Evolutionary conservation across 2,113 vertebrate genomes (phyloP).

Genomic region (Podarcis raffonei): DNA sequence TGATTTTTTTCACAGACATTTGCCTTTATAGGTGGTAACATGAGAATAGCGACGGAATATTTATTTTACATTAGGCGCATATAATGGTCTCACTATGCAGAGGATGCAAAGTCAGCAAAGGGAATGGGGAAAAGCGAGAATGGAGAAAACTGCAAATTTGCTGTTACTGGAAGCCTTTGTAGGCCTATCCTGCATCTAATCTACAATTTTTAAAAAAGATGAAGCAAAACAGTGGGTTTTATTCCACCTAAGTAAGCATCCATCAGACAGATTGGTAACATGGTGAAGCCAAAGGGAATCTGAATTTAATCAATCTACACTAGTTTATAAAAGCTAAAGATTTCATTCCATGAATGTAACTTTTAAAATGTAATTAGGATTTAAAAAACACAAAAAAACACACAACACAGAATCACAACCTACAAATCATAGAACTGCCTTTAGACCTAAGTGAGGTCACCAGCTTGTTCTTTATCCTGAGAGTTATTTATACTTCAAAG

Average conservation of each 20-base stretch:
- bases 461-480: conserved; percentile 38
- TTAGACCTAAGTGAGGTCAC: neutral
- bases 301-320: neutral
- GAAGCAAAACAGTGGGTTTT: conserved; percentile 13
- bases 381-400: neutral
- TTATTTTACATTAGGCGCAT: conserved; percentile 67
- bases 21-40: conserved; percentile 70
- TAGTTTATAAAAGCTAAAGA: neutral
- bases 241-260: conserved; percentile 1
- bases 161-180: conserved; percentile 49
- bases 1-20: conserved; percentile 69
- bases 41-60: conserved; percentile 69
- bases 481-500: conserved; percentile 40
- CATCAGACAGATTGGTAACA: neutral
- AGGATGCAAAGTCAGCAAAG: conserved; percentile 59
- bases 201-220: conserved; percentile 14
- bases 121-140: conserved; percentile 39
- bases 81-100: conserved; percentile 45
- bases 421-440: neutral
- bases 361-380: neutral
- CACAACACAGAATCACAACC: neutral
- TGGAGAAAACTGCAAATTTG: conserved; percentile 43
- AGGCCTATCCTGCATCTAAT: conserved; percentile 29
- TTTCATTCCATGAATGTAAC: neutral
- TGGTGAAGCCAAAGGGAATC: too few species aligned